Conservation (phyloP, 2,888 invertebrate genomes). For the Cyclophora albipunctata region DNA sequence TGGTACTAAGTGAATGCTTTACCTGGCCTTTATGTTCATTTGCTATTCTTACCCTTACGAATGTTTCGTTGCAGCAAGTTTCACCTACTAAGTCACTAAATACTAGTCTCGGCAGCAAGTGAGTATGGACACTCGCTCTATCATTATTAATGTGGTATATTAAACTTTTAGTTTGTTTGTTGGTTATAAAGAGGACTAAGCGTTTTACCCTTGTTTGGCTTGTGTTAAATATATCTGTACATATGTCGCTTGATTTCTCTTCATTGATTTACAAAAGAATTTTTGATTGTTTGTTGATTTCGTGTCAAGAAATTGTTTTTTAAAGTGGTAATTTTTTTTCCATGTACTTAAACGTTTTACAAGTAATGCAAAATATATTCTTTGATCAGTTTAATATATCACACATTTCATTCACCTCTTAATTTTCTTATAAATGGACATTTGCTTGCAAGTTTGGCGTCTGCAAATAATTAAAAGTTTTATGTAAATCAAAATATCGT, state of each 20-base stretch:
- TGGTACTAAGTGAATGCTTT: conserved; percentile 33
- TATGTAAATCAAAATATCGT: no score
- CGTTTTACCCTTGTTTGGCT: no score
- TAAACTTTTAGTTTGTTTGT: conserved; percentile 1
- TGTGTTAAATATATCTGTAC: no score
- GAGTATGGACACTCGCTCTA: conserved; percentile 45
- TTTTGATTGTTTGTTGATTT: no score
- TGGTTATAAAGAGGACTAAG: no score
- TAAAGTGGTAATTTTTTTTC: no score
- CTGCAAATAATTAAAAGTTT: neutral
- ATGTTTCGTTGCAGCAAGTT: conserved; percentile 72
- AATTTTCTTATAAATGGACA: neutral
- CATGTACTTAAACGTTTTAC: no score
- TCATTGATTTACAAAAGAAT: no score
- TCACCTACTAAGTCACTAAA: conserved; percentile 75
- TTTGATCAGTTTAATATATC: conserved; percentile 7
- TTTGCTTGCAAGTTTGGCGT: neutral
- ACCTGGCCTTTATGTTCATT: conserved; percentile 39
- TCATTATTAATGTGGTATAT: conserved; percentile 21
- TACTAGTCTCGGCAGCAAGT: conserved; percentile 63
- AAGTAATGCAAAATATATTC: no score
- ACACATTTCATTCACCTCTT: conserved; percentile 2
- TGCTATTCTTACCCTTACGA: conserved; percentile 61
- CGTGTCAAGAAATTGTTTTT: no score
- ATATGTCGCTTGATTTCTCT: no score